Percentiles rank a stretch among this genome's conserved stretches.
Evolutionary conservation across 2,113 vertebrate genomes (phyloP).

Genomic region (Sinocyclocheilus maitianheensis): DNA sequence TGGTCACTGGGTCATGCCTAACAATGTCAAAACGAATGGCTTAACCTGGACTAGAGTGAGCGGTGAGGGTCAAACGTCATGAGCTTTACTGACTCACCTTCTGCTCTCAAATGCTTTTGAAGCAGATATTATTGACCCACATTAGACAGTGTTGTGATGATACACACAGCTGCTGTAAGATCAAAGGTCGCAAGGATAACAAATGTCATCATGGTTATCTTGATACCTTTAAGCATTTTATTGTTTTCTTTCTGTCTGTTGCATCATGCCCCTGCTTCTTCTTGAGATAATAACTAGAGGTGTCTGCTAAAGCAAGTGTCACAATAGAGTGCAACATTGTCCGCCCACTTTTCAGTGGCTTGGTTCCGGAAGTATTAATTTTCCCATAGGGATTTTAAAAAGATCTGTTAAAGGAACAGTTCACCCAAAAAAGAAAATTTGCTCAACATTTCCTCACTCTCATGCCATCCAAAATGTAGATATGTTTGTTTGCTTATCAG

Average conservation of each 20-base stretch:
- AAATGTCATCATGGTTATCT: not conserved
- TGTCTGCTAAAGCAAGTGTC: not conserved
- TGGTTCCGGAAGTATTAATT: too few relatives aligned
- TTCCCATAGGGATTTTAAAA: too few relatives aligned
- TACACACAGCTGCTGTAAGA: conserved; percentile 25
- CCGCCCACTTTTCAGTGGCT: too few relatives aligned
- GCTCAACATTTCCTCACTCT: too few relatives aligned
- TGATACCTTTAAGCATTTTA: not conserved
- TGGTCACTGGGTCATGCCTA: not conserved
- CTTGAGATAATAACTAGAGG: not conserved
- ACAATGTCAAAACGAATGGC: not conserved
- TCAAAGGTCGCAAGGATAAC: not conserved
- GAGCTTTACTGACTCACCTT: not conserved
- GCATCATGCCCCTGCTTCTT: not conserved
- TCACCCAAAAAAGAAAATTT: too few relatives aligned
- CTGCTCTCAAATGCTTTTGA: conserved; percentile 1
- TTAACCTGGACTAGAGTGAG: conserved; percentile 16
- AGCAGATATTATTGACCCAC: conserved; percentile 28
- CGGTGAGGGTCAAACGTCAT: not conserved
- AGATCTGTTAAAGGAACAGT: too few relatives aligned
- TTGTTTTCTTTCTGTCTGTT: not conserved
- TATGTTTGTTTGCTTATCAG: too few relatives aligned
- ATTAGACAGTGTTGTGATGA: conserved; percentile 27
- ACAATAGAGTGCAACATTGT: too few relatives aligned
- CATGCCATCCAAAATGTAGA: too few relatives aligned